A percentile compares a stretch with the other conserved stretches of the same genome.
phyloP scores from a whole-genome alignment of 1,140 invertebrate species.

The Calycopis cecrops region DNA sequence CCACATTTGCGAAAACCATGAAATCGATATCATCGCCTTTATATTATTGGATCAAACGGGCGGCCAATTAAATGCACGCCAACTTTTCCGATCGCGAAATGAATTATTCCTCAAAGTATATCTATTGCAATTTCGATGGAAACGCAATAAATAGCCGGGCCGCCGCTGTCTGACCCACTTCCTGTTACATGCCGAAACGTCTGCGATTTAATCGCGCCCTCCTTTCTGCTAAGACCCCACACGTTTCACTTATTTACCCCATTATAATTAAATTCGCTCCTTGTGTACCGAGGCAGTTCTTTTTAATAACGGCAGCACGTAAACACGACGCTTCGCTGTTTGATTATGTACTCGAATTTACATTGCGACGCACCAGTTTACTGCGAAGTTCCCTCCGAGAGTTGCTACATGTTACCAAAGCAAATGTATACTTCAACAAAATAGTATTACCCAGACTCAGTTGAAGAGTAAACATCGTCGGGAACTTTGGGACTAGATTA shows the following conservation, averaged over 20 bases:
- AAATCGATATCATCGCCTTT: slow-evolving; percentile 26
- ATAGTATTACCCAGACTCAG: no score
- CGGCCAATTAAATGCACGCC: background rate
- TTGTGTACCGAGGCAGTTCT: slow-evolving; percentile 18
- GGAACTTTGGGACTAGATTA: no score
- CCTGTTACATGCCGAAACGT: slow-evolving; percentile 70
- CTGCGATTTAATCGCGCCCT: slow-evolving; percentile 67
- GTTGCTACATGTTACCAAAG: no score
- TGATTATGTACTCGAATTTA: no score
- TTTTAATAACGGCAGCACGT: no score
- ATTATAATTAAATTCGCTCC: slow-evolving; percentile 66
- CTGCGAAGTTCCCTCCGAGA: no score
- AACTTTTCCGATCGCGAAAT: slow-evolving; percentile 5
- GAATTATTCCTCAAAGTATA: slow-evolving; percentile 26
- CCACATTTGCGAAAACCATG: slow-evolving; percentile 32
- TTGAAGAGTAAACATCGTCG: no score
- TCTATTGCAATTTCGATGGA: slow-evolving; percentile 61
- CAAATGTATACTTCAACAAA: no score
- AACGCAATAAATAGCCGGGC: slow-evolving; percentile 68
- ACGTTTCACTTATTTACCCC: slow-evolving; percentile 59
- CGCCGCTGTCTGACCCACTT: slow-evolving; percentile 70
- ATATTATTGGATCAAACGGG: slow-evolving; percentile 19
- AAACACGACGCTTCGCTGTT: no score
- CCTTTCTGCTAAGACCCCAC: slow-evolving; percentile 55
- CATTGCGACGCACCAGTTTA: no score